These are phyloP conservation scores for Artibeus lituratus DNA, from an alignment of 2,797 vertebrate genomes.

Conservation along the genomic window DNA sequence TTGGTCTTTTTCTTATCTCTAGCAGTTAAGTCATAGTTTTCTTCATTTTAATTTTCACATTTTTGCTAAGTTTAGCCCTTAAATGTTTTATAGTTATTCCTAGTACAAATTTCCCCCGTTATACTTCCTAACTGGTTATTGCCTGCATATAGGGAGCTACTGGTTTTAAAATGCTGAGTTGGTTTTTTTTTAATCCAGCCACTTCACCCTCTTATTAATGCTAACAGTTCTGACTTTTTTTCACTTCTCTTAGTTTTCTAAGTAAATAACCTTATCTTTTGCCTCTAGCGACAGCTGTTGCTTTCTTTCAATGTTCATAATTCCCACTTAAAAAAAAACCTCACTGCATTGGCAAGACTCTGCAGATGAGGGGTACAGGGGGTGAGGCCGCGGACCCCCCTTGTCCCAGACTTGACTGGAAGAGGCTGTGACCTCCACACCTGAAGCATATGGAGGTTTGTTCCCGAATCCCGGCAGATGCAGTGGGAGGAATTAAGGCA, in stretches of 20 bases:
- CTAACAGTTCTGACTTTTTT: not conserved
- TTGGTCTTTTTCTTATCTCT: not conserved
- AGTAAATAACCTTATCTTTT: not conserved
- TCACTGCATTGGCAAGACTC: not conserved
- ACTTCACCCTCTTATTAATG: not conserved
- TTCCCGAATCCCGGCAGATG: not conserved
- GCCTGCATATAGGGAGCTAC: not conserved
- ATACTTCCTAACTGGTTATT: not conserved
- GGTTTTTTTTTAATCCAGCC: not conserved
- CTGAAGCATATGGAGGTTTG: not conserved
- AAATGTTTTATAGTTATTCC: not conserved
- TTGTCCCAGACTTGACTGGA: not conserved
- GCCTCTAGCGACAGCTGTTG: not conserved
- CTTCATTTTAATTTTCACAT: not conserved
- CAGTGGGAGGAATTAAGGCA: not conserved
- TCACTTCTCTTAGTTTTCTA: conserved; percentile 7
- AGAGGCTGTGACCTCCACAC: not conserved
- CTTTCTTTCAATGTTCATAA: not conserved
- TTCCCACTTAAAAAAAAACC: too few relatives aligned
- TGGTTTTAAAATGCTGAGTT: not conserved
- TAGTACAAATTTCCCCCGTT: not conserved
- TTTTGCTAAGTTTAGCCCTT: not conserved
- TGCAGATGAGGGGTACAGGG: not conserved
- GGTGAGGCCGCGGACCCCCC: not conserved
- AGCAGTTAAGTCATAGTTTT: not conserved